phyloP scores from a whole-genome alignment of 2,888 invertebrate genomes.

The Oscheius sp. region DNA sequence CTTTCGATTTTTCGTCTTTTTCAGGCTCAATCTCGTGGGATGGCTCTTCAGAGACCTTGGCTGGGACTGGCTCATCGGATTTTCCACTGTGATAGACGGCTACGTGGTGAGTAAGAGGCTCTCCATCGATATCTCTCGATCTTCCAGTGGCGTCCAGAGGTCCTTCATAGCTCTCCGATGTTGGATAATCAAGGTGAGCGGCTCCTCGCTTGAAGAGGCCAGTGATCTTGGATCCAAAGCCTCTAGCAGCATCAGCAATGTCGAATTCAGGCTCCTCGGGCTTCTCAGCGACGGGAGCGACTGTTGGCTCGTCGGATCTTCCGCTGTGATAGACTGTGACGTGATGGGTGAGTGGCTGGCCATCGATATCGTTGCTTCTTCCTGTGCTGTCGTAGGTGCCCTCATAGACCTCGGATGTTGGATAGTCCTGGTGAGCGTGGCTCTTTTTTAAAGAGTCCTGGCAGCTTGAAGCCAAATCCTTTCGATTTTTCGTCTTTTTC shows the following conservation, averaged over 20 bases:
- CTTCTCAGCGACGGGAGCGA: not conserved
- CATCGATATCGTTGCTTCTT: slow-evolving; percentile 37
- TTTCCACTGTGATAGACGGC: slow-evolving; percentile 5
- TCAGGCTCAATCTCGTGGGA: not conserved
- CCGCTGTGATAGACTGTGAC: slow-evolving; percentile 35
- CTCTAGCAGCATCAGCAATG: slow-evolving; percentile 14
- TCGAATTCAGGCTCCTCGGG: slow-evolving; percentile 12
- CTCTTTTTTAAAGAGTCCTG: slow-evolving; percentile 25
- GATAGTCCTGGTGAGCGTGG: slow-evolving; percentile 44
- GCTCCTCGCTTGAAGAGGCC: slow-evolving; percentile 39
- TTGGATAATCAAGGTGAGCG: slow-evolving; percentile 42
- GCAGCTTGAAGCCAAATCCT: slow-evolving; percentile 36
- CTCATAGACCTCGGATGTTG: slow-evolving; percentile 35
- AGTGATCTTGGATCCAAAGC: slow-evolving; percentile 32
- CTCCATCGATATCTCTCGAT: not conserved
- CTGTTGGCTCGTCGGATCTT: slow-evolving; percentile 15
- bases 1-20: not conserved
- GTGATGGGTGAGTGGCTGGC: slow-evolving; percentile 37
- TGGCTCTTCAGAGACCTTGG: not conserved
- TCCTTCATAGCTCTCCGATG: slow-evolving; percentile 34
- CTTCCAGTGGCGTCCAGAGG: slow-evolving; percentile 15
- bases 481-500: slow-evolving; percentile 39
- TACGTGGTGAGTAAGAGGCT: slow-evolving; percentile 10
- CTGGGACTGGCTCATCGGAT: not conserved
- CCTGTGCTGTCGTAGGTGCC: slow-evolving; percentile 41